Percentiles rank a stretch among this genome's conserved stretches.
Evolutionary conservation across 1,140 invertebrate species (phyloP).

Genomic region (Drosophila pseudoobscura): DNA sequence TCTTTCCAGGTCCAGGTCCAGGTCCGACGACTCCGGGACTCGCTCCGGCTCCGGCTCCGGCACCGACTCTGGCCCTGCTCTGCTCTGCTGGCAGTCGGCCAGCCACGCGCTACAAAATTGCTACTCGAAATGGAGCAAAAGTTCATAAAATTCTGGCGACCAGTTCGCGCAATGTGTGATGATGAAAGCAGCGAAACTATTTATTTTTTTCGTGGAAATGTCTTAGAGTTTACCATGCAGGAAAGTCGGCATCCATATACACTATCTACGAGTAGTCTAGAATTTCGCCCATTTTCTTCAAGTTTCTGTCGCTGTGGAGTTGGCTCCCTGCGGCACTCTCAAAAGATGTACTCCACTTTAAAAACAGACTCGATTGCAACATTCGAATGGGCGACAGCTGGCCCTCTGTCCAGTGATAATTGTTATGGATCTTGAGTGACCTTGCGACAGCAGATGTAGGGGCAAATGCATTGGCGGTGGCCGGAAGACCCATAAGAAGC

Average conservation of each 20-base stretch:
- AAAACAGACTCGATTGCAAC: constrained; percentile 35
- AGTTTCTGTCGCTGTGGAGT: neutral
- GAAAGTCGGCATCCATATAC: constrained; percentile 2
- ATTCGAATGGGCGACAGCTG: constrained; percentile 41
- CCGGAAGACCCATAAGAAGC: constrained; percentile 39
- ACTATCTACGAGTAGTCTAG: neutral
- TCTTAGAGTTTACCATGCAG: neutral
- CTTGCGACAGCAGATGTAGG: constrained; percentile 55
- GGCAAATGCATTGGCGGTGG: constrained; percentile 32
- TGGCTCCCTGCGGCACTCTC: neutral
- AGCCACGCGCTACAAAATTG: constrained; percentile 36
- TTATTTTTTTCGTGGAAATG: constrained; percentile 34
- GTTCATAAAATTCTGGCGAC: constrained; percentile 62
- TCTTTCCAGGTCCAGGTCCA: neutral
- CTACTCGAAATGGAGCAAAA: constrained; percentile 74
- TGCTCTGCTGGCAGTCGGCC: constrained; percentile 54
- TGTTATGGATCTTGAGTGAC: constrained; percentile 41
- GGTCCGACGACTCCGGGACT: too few relatives aligned
- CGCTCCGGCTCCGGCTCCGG: neutral
- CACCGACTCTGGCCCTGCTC: constrained; percentile 2
- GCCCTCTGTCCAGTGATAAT: constrained; percentile 19
- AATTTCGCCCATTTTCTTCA: neutral
- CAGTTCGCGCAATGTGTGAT: constrained; percentile 21
- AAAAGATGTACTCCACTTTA: neutral
- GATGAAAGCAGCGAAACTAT: constrained; percentile 20